These are phyloP conservation scores for Chymomyza costata DNA, from an alignment of 1,140 invertebrate genomes.

Conservation along the genomic window DNA sequence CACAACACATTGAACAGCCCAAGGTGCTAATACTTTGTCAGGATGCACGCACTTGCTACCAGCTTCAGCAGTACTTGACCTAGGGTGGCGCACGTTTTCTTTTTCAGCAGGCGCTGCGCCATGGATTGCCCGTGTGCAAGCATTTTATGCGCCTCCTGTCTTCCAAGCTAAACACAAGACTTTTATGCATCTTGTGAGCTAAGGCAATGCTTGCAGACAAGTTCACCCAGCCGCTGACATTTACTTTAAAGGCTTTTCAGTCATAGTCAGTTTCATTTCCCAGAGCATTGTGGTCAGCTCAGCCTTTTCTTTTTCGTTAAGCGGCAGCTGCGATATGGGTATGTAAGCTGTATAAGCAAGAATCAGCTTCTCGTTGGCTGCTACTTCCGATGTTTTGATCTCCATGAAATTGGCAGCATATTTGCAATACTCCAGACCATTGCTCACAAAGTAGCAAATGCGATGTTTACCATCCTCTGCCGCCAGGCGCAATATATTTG, in stretches of 20 bases:
- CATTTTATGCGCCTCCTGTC: too few species aligned
- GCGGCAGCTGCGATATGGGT: slow-evolving; percentile 82
- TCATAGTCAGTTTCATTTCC: slow-evolving; percentile 81
- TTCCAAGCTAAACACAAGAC: too few species aligned
- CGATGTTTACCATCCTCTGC: slow-evolving; percentile 79
- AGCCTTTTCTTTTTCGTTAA: slow-evolving; percentile 79
- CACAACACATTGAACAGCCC: slow-evolving; percentile 48
- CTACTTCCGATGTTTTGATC: slow-evolving; percentile 80
- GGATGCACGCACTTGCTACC: slow-evolving; percentile 85
- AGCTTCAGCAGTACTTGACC: slow-evolving; percentile 83
- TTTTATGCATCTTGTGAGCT: too few species aligned
- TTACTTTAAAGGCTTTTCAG: slow-evolving; percentile 76
- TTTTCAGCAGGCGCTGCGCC: slow-evolving; percentile 77
- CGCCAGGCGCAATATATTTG: slow-evolving; percentile 83
- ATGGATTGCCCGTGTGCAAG: slow-evolving; percentile 76
- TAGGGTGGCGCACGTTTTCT: slow-evolving; percentile 80
- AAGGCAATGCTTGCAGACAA: too few species aligned
- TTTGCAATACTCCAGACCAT: slow-evolving; percentile 87
- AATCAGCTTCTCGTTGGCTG: slow-evolving; percentile 83
- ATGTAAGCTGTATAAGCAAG: slow-evolving; percentile 85
- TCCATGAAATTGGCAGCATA: slow-evolving; percentile 86
- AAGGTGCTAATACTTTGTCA: slow-evolving; percentile 89
- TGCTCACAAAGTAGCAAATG: slow-evolving; percentile 87
- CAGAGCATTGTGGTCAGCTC: slow-evolving; percentile 80
- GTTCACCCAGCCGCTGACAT: too few species aligned